Conservation (phyloP, 2,113 vertebrate species). For the Larimichthys crocea region DNA sequence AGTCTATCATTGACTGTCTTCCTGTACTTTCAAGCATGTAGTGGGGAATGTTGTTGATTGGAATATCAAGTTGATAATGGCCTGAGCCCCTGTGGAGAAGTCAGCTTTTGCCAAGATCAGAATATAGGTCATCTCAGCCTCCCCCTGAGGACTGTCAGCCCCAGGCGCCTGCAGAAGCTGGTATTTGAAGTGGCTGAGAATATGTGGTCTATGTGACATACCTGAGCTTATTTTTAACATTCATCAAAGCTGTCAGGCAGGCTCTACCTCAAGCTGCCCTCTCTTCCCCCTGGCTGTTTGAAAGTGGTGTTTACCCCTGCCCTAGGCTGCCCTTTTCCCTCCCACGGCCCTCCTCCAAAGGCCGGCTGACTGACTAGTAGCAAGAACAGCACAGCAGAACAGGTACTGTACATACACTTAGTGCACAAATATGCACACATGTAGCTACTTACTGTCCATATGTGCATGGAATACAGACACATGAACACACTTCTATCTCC, state of each 20-base stretch:
- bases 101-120: conserved; percentile 72
- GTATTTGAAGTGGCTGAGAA: conserved; percentile 71
- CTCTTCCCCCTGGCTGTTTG: conserved; percentile 57
- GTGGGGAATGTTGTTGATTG: conserved; percentile 59
- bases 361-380: conserved; percentile 23
- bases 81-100: conserved; percentile 66
- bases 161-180: conserved; percentile 55
- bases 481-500: background rate
- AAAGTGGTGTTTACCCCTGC: conserved; percentile 74
- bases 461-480: background rate
- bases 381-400: conserved; percentile 32
- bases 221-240: conserved; percentile 80
- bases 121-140: conserved; percentile 80
- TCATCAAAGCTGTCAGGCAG: conserved; percentile 78
- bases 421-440: background rate
- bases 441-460: conserved; percentile 5
- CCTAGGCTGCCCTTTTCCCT: conserved; percentile 72
- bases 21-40: conserved; percentile 33
- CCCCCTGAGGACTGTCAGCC: conserved; percentile 52
- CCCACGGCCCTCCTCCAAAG: conserved; percentile 45
- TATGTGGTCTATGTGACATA: conserved; percentile 77
- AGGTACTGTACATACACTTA: conserved; percentile 31
- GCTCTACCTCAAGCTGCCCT: conserved; percentile 63
- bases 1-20: background rate
- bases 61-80: conserved; percentile 67